Percentiles rank a stretch among this genome's conserved stretches.
phyloP scores from a whole-genome alignment of 1,140 invertebrate species.

The Argopecten irradians region DNA sequence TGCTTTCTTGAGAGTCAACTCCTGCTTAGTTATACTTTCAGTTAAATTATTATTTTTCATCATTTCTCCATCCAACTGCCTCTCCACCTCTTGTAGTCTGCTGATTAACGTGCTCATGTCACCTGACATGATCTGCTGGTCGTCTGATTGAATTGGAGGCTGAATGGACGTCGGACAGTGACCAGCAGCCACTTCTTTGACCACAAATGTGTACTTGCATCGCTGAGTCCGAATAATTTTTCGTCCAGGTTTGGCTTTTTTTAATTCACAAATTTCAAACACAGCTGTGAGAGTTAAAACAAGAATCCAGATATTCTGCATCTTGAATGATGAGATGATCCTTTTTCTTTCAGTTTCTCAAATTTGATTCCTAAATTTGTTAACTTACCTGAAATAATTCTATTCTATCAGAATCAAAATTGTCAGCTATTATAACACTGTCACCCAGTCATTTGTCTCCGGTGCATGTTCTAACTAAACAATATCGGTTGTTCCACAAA shows the following conservation, averaged over 20 bases:
- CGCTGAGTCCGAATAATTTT: conserved; percentile 42
- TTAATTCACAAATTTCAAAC: background rate
- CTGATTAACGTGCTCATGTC: background rate
- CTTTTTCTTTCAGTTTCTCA: background rate
- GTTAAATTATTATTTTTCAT: conserved; percentile 66
- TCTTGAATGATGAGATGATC: background rate
- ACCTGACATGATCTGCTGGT: conserved; percentile 17
- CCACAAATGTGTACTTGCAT: conserved; percentile 69
- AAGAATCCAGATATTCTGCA: background rate
- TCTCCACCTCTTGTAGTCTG: conserved; percentile 65
- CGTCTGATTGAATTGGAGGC: conserved; percentile 27
- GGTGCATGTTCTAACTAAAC: background rate
- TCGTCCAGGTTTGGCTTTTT: background rate
- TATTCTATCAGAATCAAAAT: no score
- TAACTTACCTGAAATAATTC: background rate
- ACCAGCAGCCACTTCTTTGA: conserved; percentile 68
- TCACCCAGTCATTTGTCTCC: background rate
- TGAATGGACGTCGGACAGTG: conserved; percentile 59
- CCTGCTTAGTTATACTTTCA: conserved; percentile 65
- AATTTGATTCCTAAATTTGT: background rate
- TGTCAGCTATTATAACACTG: no score
- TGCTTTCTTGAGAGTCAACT: conserved; percentile 53
- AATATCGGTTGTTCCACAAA: background rate
- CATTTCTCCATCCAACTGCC: conserved; percentile 64
- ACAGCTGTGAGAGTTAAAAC: background rate